Percentiles rank a stretch among this genome's conserved stretches.
Evolutionary conservation across 2,113 vertebrate genomes (phyloP).

Genomic region (Typhlomys cinereus): DNA sequence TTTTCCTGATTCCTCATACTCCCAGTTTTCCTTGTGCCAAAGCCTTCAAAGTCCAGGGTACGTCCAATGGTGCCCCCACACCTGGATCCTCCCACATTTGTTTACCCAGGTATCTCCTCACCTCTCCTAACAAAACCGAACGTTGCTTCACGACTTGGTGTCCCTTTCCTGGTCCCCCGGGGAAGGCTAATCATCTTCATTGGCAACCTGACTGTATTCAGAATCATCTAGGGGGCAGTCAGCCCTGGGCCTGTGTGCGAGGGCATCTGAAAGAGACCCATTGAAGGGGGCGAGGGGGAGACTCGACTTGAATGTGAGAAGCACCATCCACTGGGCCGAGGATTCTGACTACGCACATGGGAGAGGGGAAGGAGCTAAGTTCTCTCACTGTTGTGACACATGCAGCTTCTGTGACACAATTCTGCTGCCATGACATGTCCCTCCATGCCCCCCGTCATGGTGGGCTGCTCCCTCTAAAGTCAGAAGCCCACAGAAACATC

Average conservation of each 20-base stretch:
- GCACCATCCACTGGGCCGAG: not conserved
- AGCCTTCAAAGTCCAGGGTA: not conserved
- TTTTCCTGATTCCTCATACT: not conserved
- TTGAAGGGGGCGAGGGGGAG: not conserved
- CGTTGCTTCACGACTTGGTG: not conserved
- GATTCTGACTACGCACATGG: not conserved
- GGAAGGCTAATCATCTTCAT: not conserved
- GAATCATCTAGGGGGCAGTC: not conserved
- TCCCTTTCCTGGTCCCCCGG: not conserved
- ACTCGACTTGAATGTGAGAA: not conserved
- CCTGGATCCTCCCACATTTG: not conserved
- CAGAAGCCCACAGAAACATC: not conserved
- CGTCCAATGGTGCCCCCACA: not conserved
- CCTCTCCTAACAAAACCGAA: not conserved
- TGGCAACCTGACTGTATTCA: not conserved
- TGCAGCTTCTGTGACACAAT: not conserved
- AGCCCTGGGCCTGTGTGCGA: not conserved
- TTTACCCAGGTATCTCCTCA: not conserved
- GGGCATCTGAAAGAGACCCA: not conserved
- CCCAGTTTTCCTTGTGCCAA: slow-evolving; percentile 6
- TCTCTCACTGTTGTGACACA: not conserved
- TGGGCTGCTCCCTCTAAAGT: not conserved
- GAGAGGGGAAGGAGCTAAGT: not conserved
- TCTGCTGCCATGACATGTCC: not conserved
- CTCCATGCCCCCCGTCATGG: not conserved